Evolutionary conservation across 2,888 invertebrate species (phyloP).

Genomic region (Pammene fasciana): DNA sequence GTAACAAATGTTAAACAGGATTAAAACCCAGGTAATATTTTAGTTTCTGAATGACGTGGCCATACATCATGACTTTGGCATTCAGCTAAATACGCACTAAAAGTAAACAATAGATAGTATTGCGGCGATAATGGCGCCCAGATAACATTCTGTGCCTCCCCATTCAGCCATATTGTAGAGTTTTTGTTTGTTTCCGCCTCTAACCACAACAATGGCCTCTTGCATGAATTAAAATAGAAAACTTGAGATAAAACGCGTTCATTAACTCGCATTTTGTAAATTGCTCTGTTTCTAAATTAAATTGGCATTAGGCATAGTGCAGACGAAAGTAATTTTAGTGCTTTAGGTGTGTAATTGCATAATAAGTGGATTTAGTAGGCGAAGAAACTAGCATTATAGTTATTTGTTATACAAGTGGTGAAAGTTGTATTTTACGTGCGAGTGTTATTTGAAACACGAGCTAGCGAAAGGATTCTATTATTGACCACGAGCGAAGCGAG

Average conservation of each 20-base stretch:
- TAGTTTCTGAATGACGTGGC: neutral
- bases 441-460: too few relatives aligned
- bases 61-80: conserved; percentile 37
- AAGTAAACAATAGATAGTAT: conserved; percentile 39
- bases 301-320: conserved; percentile 16
- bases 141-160: conserved; percentile 34
- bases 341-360: too few relatives aligned
- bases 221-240: conserved; percentile 62
- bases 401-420: too few relatives aligned
- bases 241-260: conserved; percentile 59
- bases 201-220: conserved; percentile 55
- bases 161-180: conserved; percentile 33
- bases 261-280: conserved; percentile 54
- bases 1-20: neutral
- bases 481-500: too few relatives aligned
- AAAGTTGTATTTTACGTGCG: too few relatives aligned
- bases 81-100: conserved; percentile 38
- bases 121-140: conserved; percentile 24
- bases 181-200: conserved; percentile 55
- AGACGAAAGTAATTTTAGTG: neutral
- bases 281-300: conserved; percentile 13
- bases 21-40: neutral
- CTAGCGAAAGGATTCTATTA: too few relatives aligned
- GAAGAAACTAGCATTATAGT: too few relatives aligned
- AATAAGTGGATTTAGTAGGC: too few relatives aligned